A percentile compares a stretch with the other conserved stretches of the same genome.
Conservation (phyloP, 1,140 invertebrate species). For the Lethocerus indicus region DNA sequence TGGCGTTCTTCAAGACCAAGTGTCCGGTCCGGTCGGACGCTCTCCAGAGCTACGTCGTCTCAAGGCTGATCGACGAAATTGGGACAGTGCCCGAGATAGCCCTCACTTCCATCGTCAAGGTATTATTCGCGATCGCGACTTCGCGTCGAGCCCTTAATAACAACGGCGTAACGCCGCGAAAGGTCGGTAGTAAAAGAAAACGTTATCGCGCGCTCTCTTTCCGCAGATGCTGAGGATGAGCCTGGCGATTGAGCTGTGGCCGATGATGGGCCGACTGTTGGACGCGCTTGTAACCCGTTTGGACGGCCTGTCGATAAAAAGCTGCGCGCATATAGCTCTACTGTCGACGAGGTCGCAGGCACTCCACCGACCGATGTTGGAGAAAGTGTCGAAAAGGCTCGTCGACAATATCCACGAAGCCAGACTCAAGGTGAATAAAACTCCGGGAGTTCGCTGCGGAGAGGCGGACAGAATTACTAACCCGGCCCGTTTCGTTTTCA, state of each 20-base stretch:
- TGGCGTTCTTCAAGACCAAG: conserved; percentile 10
- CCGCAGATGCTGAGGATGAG: conserved; percentile 3
- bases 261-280: not conserved
- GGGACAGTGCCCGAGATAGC: conserved; percentile 2
- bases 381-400: conserved; percentile 5
- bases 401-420: conserved; percentile 3
- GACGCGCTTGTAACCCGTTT: not conserved
- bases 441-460: no score
- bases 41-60: not conserved
- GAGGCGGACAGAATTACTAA: no score
- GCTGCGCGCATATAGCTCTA: conserved; percentile 1
- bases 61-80: conserved; percentile 3
- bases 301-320: not conserved
- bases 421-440: conserved; percentile 11
- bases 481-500: no score
- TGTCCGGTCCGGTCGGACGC: not conserved
- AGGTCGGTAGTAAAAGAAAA: no score
- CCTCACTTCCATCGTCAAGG: conserved; percentile 5
- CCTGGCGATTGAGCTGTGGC: not conserved
- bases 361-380: not conserved
- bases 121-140: not conserved
- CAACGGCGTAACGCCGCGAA: no score
- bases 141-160: no score
- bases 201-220: no score
- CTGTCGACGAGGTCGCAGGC: not conserved